A percentile compares a stretch with the other conserved stretches of the same genome.
These are phyloP conservation scores for Andinoacara biseriatus DNA, from an alignment of 2,113 vertebrate species.

Conservation along the genomic window DNA sequence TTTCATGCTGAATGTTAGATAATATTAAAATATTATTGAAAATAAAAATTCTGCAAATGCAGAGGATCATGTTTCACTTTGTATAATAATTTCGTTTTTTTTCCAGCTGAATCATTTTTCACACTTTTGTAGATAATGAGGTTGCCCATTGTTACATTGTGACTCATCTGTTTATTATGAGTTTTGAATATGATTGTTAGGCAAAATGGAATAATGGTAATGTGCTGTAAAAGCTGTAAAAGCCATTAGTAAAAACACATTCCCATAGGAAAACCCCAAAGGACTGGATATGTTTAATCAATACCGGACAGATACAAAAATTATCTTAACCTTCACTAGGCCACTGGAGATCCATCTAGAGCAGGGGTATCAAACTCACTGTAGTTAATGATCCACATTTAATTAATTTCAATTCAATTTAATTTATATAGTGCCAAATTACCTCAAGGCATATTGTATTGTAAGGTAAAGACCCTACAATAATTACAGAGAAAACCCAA, in stretches of 20 bases:
- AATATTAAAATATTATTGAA: not conserved
- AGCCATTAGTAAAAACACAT: not conserved
- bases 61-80: not conserved
- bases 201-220: not conserved
- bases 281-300: not conserved
- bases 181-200: not conserved
- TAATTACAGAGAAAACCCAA: no score
- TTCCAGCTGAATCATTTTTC: not conserved
- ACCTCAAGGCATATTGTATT: no score
- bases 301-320: not conserved
- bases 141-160: not conserved
- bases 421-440: no score
- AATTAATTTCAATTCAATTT: no score
- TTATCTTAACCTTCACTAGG: not conserved
- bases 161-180: not conserved
- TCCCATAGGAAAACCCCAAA: not conserved
- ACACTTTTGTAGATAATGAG: not conserved
- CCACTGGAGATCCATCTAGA: not conserved
- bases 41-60: no score
- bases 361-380: not conserved
- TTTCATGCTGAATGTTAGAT: not conserved
- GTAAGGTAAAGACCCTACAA: no score
- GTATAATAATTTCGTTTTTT: not conserved
- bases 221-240: not conserved
- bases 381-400: not conserved